Conservation (phyloP, 2,113 vertebrate species). For the Mohoua ochrocephala region DNA sequence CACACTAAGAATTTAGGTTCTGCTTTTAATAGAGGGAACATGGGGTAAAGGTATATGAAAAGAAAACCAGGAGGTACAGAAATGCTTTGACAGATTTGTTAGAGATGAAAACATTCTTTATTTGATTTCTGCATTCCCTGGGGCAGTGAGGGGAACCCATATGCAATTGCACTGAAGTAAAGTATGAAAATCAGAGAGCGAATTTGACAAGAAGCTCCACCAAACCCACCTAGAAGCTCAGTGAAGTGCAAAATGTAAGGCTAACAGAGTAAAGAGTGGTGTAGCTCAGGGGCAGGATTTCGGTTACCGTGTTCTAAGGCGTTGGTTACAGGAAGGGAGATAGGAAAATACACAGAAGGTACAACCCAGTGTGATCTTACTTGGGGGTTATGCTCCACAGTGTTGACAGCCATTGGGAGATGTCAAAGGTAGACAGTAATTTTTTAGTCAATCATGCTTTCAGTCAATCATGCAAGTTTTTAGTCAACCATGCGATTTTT, state of each 20-base stretch:
- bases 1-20: not conserved
- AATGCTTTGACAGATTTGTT: not conserved
- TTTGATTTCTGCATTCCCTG: not conserved
- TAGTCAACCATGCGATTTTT: not conserved
- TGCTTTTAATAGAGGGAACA: not conserved
- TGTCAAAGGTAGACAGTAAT: not conserved
- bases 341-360: not conserved
- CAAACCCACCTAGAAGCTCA: slow-evolving; percentile 14
- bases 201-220: slow-evolving; percentile 15
- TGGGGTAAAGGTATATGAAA: not conserved
- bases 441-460: not conserved
- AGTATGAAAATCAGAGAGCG: not conserved
- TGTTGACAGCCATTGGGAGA: not conserved
- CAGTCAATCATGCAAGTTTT: not conserved
- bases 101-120: slow-evolving; percentile 15
- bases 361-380: not conserved
- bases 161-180: not conserved
- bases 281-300: not conserved
- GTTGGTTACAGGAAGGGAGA: not conserved
- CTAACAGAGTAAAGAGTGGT: not conserved
- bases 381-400: not conserved
- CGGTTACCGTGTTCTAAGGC: not conserved
- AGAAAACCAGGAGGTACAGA: not conserved
- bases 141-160: not conserved
- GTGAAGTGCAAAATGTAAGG: not conserved